phyloP scores from a whole-genome alignment of 2,888 invertebrate species.

The Melanostoma mellinum region DNA sequence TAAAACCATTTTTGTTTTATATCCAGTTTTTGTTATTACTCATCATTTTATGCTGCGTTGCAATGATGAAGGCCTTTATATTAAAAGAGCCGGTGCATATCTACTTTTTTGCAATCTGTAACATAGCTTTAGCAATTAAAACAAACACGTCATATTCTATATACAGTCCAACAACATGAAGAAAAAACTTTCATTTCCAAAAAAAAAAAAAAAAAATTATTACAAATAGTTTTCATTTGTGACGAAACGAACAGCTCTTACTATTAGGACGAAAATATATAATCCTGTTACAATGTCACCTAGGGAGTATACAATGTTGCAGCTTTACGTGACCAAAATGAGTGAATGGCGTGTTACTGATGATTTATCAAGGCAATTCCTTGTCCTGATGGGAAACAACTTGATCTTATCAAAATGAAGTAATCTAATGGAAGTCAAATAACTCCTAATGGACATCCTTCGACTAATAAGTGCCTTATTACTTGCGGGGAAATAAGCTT shows the following conservation, averaged over 20 bases:
- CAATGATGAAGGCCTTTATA: too few relatives aligned
- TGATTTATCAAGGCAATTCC: constrained; percentile 67
- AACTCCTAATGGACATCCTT: constrained; percentile 69
- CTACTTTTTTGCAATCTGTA: too few relatives aligned
- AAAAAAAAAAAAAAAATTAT: constrained; percentile 23
- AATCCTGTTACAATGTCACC: constrained; percentile 43
- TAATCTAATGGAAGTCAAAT: constrained; percentile 66
- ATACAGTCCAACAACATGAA: too few relatives aligned
- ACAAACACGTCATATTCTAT: too few relatives aligned
- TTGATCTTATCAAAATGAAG: constrained; percentile 69
- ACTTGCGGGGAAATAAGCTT: too few relatives aligned
- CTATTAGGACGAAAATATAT: constrained; percentile 30
- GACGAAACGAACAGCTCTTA: constrained; percentile 13
- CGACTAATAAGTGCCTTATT: constrained; percentile 51
- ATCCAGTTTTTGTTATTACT: too few relatives aligned
- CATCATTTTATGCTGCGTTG: too few relatives aligned
- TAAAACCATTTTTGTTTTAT: too few relatives aligned
- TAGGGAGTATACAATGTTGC: constrained; percentile 62
- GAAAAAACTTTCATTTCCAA: neutral
- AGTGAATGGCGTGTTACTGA: constrained; percentile 69
- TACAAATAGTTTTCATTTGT: constrained; percentile 3
- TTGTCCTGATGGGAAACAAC: constrained; percentile 63
- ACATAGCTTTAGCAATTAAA: too few relatives aligned
- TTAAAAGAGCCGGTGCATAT: too few relatives aligned
- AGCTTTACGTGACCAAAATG: constrained; percentile 64